phyloP scores from a whole-genome alignment of 2,888 invertebrate genomes.

The Drosophila cognata region DNA sequence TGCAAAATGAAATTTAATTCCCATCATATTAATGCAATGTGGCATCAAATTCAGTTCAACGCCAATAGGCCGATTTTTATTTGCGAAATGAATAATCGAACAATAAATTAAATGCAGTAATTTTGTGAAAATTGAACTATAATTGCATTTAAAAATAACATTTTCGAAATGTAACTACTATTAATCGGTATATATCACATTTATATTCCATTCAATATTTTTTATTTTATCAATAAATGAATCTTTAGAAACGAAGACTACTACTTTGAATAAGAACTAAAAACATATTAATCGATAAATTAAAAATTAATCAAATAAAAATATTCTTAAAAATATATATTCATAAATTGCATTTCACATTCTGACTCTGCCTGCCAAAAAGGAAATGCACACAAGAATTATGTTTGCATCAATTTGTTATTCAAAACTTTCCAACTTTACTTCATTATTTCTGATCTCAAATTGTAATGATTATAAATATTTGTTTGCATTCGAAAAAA shows the following conservation, averaged over 20 bases:
- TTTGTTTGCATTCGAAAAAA: background rate
- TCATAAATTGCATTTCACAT: background rate
- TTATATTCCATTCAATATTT: background rate
- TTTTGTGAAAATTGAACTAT: background rate
- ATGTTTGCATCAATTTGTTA: background rate
- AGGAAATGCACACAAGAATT: background rate
- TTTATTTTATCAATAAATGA: rapidly evolving
- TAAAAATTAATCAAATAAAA: background rate
- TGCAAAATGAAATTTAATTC: background rate
- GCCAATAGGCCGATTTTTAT: background rate
- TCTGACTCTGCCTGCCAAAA: background rate
- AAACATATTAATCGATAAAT: background rate
- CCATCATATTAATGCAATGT: background rate
- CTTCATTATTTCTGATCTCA: background rate
- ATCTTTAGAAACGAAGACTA: background rate
- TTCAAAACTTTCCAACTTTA: background rate
- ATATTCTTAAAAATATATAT: background rate
- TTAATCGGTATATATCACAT: too few relatives aligned
- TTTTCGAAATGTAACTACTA: too few relatives aligned
- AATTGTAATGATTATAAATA: background rate
- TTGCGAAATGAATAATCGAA: background rate
- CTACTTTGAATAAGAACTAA: background rate
- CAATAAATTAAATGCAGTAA: background rate
- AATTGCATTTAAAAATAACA: background rate
- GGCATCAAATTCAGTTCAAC: background rate